Evolutionary conservation across 2,888 invertebrate species (phyloP).

Genomic region (Orthosia incerta): DNA sequence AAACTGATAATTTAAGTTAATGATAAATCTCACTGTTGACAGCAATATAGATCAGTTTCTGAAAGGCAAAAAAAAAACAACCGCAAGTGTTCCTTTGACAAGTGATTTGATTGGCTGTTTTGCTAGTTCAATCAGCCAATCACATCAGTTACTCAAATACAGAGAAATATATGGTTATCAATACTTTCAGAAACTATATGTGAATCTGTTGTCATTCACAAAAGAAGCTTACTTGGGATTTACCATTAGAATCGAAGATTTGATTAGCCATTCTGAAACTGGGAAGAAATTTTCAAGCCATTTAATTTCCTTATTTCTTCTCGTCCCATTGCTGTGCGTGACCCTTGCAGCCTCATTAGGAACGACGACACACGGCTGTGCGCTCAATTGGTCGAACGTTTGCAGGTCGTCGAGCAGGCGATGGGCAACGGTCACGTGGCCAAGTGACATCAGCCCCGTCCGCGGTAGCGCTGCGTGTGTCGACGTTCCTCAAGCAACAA

Average conservation of each 20-base stretch:
- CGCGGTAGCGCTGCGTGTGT: conserved; percentile 86
- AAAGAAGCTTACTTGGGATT: neutral
- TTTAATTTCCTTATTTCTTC: neutral
- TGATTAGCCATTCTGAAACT: conserved; percentile 1
- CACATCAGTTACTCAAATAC: too few relatives aligned
- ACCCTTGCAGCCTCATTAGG: conserved; percentile 84
- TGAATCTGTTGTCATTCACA: neutral
- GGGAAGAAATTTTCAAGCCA: neutral
- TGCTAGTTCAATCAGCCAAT: too few relatives aligned
- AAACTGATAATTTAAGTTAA: neutral
- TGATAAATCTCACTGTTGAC: neutral
- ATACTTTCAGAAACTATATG: neutral
- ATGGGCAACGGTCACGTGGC: conserved; percentile 85
- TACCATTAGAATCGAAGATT: neutral
- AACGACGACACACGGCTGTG: conserved; percentile 90
- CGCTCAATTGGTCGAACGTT: conserved; percentile 84
- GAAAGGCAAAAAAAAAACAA: too few relatives aligned
- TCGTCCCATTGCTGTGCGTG: conserved; percentile 72
- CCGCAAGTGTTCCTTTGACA: too few relatives aligned
- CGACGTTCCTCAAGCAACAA: conserved; percentile 88
- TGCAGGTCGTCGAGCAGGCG: conserved; percentile 86
- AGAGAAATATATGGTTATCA: too few relatives aligned
- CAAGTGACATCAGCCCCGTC: conserved; percentile 82
- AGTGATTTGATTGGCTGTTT: too few relatives aligned
- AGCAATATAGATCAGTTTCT: too few relatives aligned